Conservation (phyloP, 2,113 vertebrate genomes). For the Pycnonotus jocosus region DNA sequence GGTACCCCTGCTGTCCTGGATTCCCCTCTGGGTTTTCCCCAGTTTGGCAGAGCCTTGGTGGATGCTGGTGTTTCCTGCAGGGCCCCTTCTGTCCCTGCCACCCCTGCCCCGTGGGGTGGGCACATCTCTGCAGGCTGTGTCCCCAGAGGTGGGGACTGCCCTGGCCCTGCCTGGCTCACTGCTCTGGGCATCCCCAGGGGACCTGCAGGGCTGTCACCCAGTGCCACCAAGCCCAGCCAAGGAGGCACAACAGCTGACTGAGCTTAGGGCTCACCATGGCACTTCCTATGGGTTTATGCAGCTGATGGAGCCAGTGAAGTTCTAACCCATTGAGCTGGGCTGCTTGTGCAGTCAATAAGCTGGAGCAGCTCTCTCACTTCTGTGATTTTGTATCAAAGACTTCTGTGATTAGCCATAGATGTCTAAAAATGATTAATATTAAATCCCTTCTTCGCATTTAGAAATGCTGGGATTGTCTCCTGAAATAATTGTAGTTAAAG, state of each 20-base stretch:
- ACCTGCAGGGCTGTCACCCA: neutral
- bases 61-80: neutral
- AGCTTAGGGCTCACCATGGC: neutral
- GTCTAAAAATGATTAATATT: neutral
- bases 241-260: neutral
- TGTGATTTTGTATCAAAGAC: neutral
- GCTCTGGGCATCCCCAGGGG: rapidly evolving
- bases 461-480: neutral
- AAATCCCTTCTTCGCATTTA: neutral
- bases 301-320: neutral
- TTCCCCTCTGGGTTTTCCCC: neutral
- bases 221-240: neutral
- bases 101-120: neutral
- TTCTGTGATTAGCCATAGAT: neutral
- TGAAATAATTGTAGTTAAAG: neutral
- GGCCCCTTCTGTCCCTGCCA: neutral
- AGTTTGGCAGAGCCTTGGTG: neutral
- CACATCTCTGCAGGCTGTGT: neutral
- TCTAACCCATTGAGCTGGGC: neutral
- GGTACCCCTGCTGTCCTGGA: neutral
- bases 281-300: neutral
- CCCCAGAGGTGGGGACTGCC: too few species aligned
- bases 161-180: neutral
- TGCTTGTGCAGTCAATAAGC: neutral
- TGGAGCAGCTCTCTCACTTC: neutral